A percentile compares a stretch with the other conserved stretches of the same genome.
Evolutionary conservation across 2,888 invertebrate species (phyloP).

Genomic region (Ecliptopera silaceata): DNA sequence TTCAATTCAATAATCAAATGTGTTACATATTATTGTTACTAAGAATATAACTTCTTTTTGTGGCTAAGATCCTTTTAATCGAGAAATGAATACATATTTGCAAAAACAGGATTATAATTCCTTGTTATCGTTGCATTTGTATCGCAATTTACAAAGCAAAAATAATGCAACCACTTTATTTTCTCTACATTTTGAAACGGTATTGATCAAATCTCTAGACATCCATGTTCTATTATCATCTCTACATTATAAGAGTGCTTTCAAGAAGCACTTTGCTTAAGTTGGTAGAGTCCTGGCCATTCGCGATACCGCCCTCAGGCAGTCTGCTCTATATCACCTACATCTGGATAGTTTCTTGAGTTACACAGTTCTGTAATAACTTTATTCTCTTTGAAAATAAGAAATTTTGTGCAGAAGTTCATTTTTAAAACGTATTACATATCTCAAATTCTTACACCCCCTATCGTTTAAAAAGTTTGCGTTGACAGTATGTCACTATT

Average conservation of each 20-base stretch:
- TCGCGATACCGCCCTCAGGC: constrained; percentile 34
- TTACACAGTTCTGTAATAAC: constrained; percentile 26
- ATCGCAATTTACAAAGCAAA: neutral
- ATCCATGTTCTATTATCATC: constrained; percentile 34
- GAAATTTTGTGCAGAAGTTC: neutral
- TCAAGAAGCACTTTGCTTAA: constrained; percentile 37
- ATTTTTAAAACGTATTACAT: too few relatives aligned
- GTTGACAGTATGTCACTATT: too few relatives aligned
- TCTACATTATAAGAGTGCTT: constrained; percentile 38
- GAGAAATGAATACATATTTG: too few relatives aligned
- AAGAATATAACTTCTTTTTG: too few relatives aligned
- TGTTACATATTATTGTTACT: too few relatives aligned
- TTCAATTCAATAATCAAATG: too few relatives aligned
- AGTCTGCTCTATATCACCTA: constrained; percentile 24
- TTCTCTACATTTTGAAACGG: constrained; percentile 28
- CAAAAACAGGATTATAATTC: too few relatives aligned
- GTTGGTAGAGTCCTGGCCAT: constrained; percentile 27
- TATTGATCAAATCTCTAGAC: constrained; percentile 35
- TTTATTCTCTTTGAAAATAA: neutral
- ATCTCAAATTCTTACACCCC: too few relatives aligned
- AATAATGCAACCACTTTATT: constrained; percentile 4
- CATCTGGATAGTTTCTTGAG: constrained; percentile 19
- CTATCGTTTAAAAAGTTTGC: too few relatives aligned
- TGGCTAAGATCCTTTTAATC: too few relatives aligned
- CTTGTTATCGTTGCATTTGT: too few relatives aligned